A percentile compares a stretch with the other conserved stretches of the same genome.
Evolutionary conservation across 2,888 invertebrate genomes (phyloP).

Genomic region (Ormyrus labotus): DNA sequence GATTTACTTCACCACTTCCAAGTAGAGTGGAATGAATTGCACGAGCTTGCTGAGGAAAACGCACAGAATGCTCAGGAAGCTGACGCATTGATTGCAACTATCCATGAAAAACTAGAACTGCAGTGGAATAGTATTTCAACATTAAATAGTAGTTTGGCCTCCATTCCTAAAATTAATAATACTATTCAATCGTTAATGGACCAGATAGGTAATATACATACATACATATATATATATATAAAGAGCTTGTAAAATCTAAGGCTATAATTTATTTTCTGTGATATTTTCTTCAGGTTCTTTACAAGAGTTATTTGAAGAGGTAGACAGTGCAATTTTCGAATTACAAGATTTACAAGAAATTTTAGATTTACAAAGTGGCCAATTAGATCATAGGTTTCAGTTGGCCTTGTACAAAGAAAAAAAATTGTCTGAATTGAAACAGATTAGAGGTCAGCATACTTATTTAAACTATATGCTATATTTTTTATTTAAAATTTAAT

Average conservation of each 20-base stretch:
- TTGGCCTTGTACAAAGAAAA: constrained; percentile 84
- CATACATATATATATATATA: constrained; percentile 10
- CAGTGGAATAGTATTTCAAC: constrained; percentile 74
- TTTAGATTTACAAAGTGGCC: constrained; percentile 83
- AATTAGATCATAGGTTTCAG: constrained; percentile 84
- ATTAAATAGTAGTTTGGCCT: constrained; percentile 73
- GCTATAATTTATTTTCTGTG: neutral
- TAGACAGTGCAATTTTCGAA: constrained; percentile 81
- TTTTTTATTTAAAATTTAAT: constrained; percentile 1
- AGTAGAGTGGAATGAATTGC: constrained; percentile 84
- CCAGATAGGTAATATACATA: constrained; percentile 73
- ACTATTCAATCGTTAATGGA: constrained; percentile 76
- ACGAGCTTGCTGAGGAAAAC: constrained; percentile 83
- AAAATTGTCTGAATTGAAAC: constrained; percentile 79
- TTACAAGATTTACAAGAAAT: constrained; percentile 84
- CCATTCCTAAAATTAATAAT: constrained; percentile 76
- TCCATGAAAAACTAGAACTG: constrained; percentile 73
- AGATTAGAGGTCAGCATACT: constrained; percentile 77
- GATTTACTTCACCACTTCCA: constrained; percentile 84
- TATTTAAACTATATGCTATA: neutral
- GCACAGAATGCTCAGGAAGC: constrained; percentile 79
- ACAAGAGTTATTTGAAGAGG: constrained; percentile 79
- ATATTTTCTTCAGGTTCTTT: constrained; percentile 73
- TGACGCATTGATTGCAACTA: constrained; percentile 71
- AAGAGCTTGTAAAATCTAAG: neutral